phyloP scores from a whole-genome alignment of 92 coral and sea anemone genomes.

The Zoanthus sociatus region DNA sequence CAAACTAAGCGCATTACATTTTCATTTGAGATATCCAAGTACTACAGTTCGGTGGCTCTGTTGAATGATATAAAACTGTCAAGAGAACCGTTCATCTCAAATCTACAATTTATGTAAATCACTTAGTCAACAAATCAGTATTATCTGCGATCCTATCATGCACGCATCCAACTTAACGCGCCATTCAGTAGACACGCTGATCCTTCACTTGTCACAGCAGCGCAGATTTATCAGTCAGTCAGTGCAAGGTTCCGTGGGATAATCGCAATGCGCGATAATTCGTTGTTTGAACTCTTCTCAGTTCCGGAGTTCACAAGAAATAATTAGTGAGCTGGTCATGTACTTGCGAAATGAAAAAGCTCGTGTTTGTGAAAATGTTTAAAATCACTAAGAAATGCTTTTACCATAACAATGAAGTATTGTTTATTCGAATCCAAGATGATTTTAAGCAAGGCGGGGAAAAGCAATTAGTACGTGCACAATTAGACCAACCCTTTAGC shows the following conservation, averaged over 20 bases:
- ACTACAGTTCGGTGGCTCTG: neutral
- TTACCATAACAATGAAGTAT: constrained; percentile 68
- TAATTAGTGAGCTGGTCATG: constrained; percentile 55
- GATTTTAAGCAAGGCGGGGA: constrained; percentile 62
- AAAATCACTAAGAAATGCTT: constrained; percentile 67
- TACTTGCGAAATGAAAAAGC: constrained; percentile 62
- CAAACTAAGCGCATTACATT: neutral
- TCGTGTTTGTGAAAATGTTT: constrained; percentile 68
- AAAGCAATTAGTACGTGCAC: constrained; percentile 68
- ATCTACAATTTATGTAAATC: constrained; percentile 58
- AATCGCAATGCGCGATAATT: constrained; percentile 22
- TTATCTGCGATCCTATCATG: constrained; percentile 61
- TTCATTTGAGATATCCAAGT: neutral
- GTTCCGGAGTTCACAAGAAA: constrained; percentile 29
- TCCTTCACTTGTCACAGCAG: constrained; percentile 44
- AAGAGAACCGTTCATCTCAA: constrained; percentile 39
- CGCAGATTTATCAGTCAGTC: constrained; percentile 54
- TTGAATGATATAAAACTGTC: constrained; percentile 48
- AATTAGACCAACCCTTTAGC: constrained; percentile 63
- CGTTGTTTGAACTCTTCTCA: constrained; percentile 23
- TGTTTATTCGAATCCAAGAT: constrained; percentile 57
- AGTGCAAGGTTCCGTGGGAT: constrained; percentile 1
- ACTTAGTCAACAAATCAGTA: constrained; percentile 52
- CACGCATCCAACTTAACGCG: constrained; percentile 70
- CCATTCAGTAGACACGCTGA: constrained; percentile 60